These are phyloP conservation scores for Stigmatopora argus DNA, from an alignment of 2,113 vertebrate genomes.

Conservation along the genomic window DNA sequence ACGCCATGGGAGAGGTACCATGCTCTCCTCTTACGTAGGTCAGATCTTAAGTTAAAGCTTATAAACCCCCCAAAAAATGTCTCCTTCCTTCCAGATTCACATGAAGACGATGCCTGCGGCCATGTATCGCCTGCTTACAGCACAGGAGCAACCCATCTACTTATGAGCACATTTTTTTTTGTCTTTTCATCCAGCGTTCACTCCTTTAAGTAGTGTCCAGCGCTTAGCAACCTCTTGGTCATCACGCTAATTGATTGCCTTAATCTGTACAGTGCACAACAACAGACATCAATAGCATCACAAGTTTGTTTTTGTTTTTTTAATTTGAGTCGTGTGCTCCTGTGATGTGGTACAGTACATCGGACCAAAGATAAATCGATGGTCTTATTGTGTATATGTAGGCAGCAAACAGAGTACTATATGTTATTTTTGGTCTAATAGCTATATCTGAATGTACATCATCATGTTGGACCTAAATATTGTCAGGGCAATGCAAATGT, in stretches of 20 bases:
- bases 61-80: not conserved
- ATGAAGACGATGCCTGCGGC: conserved; percentile 99
- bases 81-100: conserved; percentile 77
- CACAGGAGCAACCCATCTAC: conserved; percentile 95
- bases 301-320: conserved; percentile 34
- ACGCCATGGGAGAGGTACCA: conserved; percentile 93
- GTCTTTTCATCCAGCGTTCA: not conserved
- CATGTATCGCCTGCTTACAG: conserved; percentile 96
- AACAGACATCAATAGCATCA: conserved; percentile 29
- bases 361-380: not conserved
- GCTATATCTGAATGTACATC: conserved; percentile 62
- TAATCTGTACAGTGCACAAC: conserved; percentile 59
- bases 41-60: not conserved
- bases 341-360: conserved; percentile 18
- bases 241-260: conserved; percentile 69
- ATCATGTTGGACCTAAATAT: conserved; percentile 54
- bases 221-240: conserved; percentile 21
- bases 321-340: conserved; percentile 38
- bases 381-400: conserved; percentile 1
- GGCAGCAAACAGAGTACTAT: not conserved
- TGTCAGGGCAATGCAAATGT: conserved; percentile 22
- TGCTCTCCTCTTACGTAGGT: not conserved
- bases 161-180: conserved; percentile 71
- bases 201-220: conserved; percentile 7
- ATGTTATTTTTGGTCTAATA: conserved; percentile 24